Conservation (phyloP, 2,888 invertebrate species). For the Polymixis flavicincta region DNA sequence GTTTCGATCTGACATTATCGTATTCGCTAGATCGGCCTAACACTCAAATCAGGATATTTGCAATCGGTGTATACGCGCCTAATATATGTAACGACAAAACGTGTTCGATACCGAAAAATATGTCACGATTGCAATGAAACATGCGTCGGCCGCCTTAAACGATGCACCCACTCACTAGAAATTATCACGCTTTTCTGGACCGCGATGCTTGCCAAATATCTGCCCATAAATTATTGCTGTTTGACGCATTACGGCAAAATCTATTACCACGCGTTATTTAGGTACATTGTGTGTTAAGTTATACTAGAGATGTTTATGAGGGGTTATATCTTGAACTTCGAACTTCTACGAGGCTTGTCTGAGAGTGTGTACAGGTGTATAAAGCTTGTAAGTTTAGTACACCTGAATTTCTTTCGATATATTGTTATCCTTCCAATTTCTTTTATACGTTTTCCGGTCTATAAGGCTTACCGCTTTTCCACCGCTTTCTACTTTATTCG, state of each 20-base stretch:
- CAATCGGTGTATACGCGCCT: not conserved
- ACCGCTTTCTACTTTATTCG: constrained; percentile 36
- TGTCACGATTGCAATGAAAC: constrained; percentile 68
- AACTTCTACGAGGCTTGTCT: constrained; percentile 18
- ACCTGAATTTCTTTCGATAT: constrained; percentile 15
- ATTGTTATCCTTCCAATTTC: constrained; percentile 9
- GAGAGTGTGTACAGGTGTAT: constrained; percentile 14
- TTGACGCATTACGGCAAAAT: constrained; percentile 88
- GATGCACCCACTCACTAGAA: constrained; percentile 76
- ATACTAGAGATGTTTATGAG: constrained; percentile 66
- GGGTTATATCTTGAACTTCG: constrained; percentile 27
- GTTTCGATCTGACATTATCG: not conserved
- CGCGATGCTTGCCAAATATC: constrained; percentile 85
- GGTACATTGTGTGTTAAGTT: constrained; percentile 69
- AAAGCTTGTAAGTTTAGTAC: not conserved
- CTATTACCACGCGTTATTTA: constrained; percentile 81
- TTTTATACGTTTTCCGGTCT: constrained; percentile 35
- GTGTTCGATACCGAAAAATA: constrained; percentile 42
- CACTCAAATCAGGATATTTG: not conserved
- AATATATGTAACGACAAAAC: constrained; percentile 19
- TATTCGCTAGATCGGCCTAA: no score
- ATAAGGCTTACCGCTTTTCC: constrained; percentile 26
- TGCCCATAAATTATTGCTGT: constrained; percentile 85
- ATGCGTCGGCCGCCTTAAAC: constrained; percentile 73
- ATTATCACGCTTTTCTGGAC: constrained; percentile 85